Percentiles rank a stretch among this genome's conserved stretches.
Conservation (phyloP, 2,113 vertebrate species). For the Shinisaurus crocodilurus region DNA sequence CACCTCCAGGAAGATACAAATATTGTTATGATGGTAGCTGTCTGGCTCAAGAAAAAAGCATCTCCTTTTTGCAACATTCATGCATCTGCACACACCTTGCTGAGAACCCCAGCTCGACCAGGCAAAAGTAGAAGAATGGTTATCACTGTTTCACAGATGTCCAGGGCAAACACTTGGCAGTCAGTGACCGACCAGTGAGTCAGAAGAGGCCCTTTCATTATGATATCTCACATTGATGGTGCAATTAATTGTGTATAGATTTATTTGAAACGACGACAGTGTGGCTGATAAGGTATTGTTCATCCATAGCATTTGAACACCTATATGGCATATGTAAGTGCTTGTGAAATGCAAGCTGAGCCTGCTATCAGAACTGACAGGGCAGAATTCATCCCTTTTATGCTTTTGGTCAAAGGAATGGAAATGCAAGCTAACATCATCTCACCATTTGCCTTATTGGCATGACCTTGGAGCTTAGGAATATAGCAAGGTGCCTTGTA, state of each 20-base stretch:
- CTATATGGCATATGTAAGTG: accelerated
- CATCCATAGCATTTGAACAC: neutral
- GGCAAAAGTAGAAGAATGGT: neutral
- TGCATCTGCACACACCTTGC: neutral
- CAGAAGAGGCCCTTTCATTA: neutral
- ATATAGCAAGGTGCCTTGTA: too few species aligned
- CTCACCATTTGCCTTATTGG: too few species aligned
- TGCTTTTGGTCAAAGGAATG: neutral
- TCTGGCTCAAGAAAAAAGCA: neutral
- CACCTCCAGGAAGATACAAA: neutral
- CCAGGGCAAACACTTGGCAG: constrained; percentile 27
- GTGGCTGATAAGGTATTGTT: neutral
- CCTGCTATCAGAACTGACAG: neutral
- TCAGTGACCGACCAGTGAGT: neutral
- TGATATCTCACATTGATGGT: neutral
- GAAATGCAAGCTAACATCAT: neutral
- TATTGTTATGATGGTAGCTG: neutral
- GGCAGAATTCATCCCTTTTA: neutral
- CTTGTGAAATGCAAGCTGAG: neutral
- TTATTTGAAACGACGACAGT: constrained; percentile 3
- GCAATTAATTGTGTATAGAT: neutral
- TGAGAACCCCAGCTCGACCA: neutral
- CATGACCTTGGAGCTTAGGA: too few species aligned
- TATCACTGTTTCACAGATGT: neutral
- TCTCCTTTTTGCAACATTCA: neutral